Evolutionary conservation across 2,888 invertebrate genomes (phyloP), one percentile per base, ranked within the genome.

Genomic region (Agrotis clavis): DNA sequence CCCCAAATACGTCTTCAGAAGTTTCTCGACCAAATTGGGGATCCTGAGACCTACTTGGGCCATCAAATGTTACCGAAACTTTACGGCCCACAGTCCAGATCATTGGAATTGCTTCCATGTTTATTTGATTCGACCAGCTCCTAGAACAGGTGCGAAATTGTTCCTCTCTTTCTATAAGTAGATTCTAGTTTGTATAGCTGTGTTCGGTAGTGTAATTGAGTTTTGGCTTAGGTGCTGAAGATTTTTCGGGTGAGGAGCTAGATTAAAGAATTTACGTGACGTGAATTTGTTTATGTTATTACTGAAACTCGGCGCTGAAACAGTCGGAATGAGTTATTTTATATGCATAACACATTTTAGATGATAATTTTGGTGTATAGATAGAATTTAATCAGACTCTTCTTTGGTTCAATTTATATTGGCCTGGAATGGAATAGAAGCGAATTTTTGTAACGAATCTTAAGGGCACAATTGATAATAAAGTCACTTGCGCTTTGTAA

Each of bases 41-140:
- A 65, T 59, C 69, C 79, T 63, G 57, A 69, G 76, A 51, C 71
- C 67, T 70, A 64, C 63, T 65, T 62, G 25, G 59, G 35, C 74
- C 76, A 76, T 79, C 71, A 76, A 82, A 76, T 69, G 70, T 50
- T 76, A 60, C 78, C 74, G 70, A 57, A 72, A 78, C 60, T 85
- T 85, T 85, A 85, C 69, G 64, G 75, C 71, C 18, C 51, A 71
- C 69, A 47, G 64, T 59, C 71, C 67, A 71, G 77, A 80, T 85
- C 76, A 85, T 83, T 65, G 75, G 79, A 77, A 85, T 83, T 71
- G 79, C 79, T 50, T 9, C 70, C 41, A 77, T 85, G 85, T 76
- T 77, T 85, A 76, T 84, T 85, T 83, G 60, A 76, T 81, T 59
- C 57, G 64, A 19, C 60, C 54, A 25, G 41, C 35, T 56, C 30